These are phyloP conservation scores for Ophonus ardosiacus DNA, from an alignment of 2,888 invertebrate species.

Conservation along the genomic window DNA sequence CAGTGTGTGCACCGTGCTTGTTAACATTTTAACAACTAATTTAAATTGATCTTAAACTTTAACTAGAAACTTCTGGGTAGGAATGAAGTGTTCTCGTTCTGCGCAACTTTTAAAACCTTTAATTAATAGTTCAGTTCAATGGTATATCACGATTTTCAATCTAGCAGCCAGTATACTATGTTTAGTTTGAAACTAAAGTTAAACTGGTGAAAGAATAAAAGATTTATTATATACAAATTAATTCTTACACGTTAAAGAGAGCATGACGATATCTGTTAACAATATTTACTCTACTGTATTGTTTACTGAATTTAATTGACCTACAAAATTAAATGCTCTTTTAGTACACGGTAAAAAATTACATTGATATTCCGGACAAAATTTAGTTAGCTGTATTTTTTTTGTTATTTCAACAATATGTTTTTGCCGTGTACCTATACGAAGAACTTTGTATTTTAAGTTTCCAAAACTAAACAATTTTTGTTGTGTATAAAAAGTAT, in stretches of 20 bases:
- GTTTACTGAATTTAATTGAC: too few relatives aligned
- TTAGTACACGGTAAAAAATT: too few relatives aligned
- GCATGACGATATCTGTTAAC: neutral
- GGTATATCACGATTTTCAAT: slow-evolving; percentile 34
- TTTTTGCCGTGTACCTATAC: too few relatives aligned
- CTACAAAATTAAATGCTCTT: too few relatives aligned
- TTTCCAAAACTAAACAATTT: too few relatives aligned
- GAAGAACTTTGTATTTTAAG: too few relatives aligned
- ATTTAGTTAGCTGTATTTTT: too few relatives aligned
- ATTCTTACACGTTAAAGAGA: neutral
- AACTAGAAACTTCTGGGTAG: neutral
- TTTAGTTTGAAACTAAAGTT: neutral
- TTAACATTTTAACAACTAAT: slow-evolving; percentile 11
- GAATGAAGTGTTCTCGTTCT: neutral
- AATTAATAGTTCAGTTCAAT: slow-evolving; percentile 23
- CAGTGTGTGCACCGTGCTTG: neutral
- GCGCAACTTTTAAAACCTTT: slow-evolving; percentile 8
- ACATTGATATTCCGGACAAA: too few relatives aligned
- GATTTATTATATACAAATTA: slow-evolving; percentile 1
- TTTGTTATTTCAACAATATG: too few relatives aligned
- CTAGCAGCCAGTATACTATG: neutral
- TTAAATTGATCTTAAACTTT: slow-evolving; percentile 21
- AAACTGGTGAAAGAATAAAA: neutral
- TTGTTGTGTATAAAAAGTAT: too few relatives aligned
- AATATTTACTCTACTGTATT: too few relatives aligned